phyloP scores from a whole-genome alignment of 2,113 vertebrate species.

The Potamarius usumacintae region DNA sequence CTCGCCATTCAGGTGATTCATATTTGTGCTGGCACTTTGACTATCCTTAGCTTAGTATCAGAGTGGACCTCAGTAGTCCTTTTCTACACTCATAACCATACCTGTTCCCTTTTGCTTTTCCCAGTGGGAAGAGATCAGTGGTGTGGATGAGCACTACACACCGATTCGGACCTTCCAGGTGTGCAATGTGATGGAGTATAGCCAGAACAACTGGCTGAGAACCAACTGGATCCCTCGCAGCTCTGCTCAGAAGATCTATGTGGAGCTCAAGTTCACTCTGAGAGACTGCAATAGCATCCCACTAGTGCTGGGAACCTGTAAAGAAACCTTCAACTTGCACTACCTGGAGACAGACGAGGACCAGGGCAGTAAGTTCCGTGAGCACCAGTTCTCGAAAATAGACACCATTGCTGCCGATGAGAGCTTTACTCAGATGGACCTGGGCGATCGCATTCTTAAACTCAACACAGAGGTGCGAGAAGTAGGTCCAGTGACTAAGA shows the following conservation, averaged over 20 bases:
- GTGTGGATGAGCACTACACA: conserved; percentile 96
- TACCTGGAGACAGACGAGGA: conserved; percentile 95
- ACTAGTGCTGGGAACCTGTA: conserved; percentile 93
- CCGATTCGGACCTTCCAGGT: conserved; percentile 98
- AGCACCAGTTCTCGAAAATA: conserved; percentile 93
- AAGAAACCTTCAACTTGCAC: conserved; percentile 97
- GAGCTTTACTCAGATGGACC: conserved; percentile 98
- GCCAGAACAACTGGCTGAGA: conserved; percentile 98
- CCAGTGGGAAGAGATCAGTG: conserved; percentile 98
- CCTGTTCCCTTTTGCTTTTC: conserved; percentile 25
- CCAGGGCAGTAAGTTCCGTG: conserved; percentile 87
- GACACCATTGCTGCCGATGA: conserved; percentile 98
- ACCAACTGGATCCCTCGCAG: conserved; percentile 97
- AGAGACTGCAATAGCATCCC: conserved; percentile 98
- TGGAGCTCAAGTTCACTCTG: conserved; percentile 97
- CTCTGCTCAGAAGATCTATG: conserved; percentile 95
- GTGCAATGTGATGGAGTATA: conserved; percentile 99
- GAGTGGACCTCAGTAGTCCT: not conserved
- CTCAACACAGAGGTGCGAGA: conserved; percentile 96
- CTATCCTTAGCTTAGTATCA: not conserved
- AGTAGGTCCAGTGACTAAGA: conserved; percentile 89
- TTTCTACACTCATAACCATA: not conserved
- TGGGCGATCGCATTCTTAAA: conserved; percentile 96
- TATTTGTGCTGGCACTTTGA: not conserved
- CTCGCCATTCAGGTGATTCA: not conserved